Evolutionary conservation across 2,797 vertebrate species (phyloP).

Genomic region (Triplophysa yarkandensis): DNA sequence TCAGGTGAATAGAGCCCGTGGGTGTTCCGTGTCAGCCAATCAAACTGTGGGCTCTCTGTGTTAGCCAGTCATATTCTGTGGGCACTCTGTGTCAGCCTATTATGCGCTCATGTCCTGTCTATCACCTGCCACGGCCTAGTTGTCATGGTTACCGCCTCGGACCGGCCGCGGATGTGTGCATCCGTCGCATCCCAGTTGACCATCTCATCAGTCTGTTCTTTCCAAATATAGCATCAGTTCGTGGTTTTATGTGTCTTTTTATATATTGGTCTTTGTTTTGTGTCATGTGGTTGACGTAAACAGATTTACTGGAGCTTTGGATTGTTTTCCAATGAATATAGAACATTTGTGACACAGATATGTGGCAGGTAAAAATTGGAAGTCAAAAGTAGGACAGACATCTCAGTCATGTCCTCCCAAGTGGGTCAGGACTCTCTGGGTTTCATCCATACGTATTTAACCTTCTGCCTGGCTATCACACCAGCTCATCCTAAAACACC

Average conservation of each 20-base stretch:
- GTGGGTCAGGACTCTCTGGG: constrained; percentile 44
- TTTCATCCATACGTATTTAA: constrained; percentile 28
- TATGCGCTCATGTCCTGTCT: constrained; percentile 45
- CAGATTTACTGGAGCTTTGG: not conserved
- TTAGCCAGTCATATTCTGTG: constrained; percentile 44
- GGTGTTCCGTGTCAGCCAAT: constrained; percentile 20
- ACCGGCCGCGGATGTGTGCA: constrained; percentile 29
- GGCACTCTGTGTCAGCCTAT: constrained; percentile 43
- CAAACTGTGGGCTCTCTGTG: not conserved
- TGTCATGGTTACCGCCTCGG: constrained; percentile 45
- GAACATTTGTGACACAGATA: not conserved
- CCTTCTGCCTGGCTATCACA: constrained; percentile 25
- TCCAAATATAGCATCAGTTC: constrained; percentile 16
- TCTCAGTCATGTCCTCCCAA: constrained; percentile 45
- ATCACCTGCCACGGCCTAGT: constrained; percentile 30
- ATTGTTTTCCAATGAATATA: constrained; percentile 2
- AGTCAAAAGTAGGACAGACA: constrained; percentile 36
- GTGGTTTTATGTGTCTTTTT: constrained; percentile 1
- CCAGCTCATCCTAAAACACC: constrained; percentile 13
- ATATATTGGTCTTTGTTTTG: constrained; percentile 2
- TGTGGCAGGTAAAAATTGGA: constrained; percentile 15
- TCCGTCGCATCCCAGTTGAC: constrained; percentile 22
- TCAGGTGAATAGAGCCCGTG: constrained; percentile 74
- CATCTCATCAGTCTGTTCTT: constrained; percentile 18
- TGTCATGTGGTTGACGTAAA: not conserved